Percentiles rank a stretch among this genome's conserved stretches.
Evolutionary conservation across 2,113 vertebrate species (phyloP).

Genomic region (Amia ocellicauda): DNA sequence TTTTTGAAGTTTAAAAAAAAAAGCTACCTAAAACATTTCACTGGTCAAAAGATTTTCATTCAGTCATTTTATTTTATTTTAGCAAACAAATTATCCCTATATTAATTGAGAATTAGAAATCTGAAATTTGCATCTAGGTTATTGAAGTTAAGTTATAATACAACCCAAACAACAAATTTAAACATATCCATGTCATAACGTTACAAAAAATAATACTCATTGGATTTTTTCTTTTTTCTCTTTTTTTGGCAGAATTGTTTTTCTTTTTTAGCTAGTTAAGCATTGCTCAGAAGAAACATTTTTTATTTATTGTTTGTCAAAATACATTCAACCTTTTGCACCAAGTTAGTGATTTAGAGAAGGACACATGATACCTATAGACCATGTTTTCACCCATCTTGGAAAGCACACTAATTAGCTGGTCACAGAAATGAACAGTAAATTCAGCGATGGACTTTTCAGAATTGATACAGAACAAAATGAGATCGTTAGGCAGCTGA

Average conservation of each 20-base stretch:
- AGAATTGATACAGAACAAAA: conserved; percentile 30
- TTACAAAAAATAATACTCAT: conserved; percentile 79
- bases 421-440: conserved; percentile 31
- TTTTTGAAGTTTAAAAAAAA: conserved; percentile 91
- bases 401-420: conserved; percentile 57
- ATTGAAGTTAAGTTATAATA: conserved; percentile 91
- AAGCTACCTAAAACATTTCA: conserved; percentile 89
- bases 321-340: conserved; percentile 81
- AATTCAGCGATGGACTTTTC: conserved; percentile 29
- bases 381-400: conserved; percentile 73
- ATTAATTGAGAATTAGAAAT: conserved; percentile 94
- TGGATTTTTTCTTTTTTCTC: conserved; percentile 64
- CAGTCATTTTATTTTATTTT: conserved; percentile 96
- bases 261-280: conserved; percentile 96
- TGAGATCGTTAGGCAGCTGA: conserved; percentile 27
- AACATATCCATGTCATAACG: conserved; percentile 81
- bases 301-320: conserved; percentile 71
- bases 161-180: conserved; percentile 89
- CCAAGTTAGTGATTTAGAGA: conserved; percentile 78
- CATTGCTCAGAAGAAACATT: conserved; percentile 86
- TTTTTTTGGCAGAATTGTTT: conserved; percentile 69
- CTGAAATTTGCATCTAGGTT: conserved; percentile 89
- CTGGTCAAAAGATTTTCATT: conserved; percentile 85
- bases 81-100: conserved; percentile 95
- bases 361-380: conserved; percentile 68